Base-by-base conservation (phyloP, 2,888 invertebrate species). In the Seira musarum region DNA sequence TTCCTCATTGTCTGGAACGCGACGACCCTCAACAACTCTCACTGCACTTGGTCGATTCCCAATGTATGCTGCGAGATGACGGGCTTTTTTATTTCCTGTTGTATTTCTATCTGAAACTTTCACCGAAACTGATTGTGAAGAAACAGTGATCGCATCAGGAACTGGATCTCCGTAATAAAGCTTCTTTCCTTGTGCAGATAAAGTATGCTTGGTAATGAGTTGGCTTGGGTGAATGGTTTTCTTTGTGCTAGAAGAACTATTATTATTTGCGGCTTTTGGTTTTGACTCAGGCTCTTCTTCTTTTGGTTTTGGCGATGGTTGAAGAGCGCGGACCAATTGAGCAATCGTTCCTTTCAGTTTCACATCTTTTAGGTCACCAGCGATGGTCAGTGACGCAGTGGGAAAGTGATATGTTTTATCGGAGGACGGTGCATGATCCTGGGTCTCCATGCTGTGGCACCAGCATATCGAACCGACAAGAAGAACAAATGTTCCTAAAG, bases 1-100 rank as follows among this genome's bases (percentile, higher is more conserved):
- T 67, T 93, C 93, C 75, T 94, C 94, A 85, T 95, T 94, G 87
- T 96, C 96, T 0, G 96, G 96, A 57, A 95, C 93, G 78, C 96
- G 91, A 0, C 94, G 92, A 0, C 95, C 95, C 71, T 95, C 94
- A 64, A 96, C 93, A 68, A 95, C 92, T 0, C 95, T 94, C 25
- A 94, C 93, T 0, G 94, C 94, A 46, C 82, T 82, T 3, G 57
- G 65, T 21, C 80, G 83, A 17, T 84, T 65, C 0, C 68, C 40
- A 10, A 71, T 71, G 24, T 61, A 64, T 19, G 79, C 77, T 2
- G 64, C 66, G 17, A 83, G 57, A 49, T 82, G 80, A 25, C 86
- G 71, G 1, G 77, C 64, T 22, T 75, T 57, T 49, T 84, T 85
- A n/a, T 78, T 82, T 49, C 81, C 81, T 10, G 86, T 81, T 1